These are phyloP conservation scores for Harpegnathos saltator DNA, from an alignment of 1,140 invertebrate species.

Conservation along the genomic window DNA sequence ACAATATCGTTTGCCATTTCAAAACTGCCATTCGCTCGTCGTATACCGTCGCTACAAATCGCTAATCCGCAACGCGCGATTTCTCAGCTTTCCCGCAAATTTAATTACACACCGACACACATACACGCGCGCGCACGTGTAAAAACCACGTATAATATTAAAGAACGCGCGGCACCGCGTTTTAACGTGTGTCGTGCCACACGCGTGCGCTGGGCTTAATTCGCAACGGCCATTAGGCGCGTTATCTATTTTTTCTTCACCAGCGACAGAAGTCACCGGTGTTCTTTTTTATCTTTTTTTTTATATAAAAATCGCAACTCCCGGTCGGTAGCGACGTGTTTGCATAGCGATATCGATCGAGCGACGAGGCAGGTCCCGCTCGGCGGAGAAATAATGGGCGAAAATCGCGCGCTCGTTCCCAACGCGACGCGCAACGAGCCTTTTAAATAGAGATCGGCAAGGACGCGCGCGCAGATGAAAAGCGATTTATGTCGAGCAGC, in stretches of 20 bases:
- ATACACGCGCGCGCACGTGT: too few species aligned
- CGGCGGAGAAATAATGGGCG: neutral
- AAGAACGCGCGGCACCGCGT: too few species aligned
- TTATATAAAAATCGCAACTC: constrained; percentile 26
- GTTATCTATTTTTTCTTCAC: neutral
- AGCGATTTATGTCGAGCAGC: constrained; percentile 27
- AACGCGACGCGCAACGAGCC: neutral
- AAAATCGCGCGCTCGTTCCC: neutral
- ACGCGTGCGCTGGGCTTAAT: neutral
- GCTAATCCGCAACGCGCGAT: neutral
- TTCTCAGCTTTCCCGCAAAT: neutral
- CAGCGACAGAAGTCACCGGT: neutral
- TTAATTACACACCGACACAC: neutral
- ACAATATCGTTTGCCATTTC: neutral
- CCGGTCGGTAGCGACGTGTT: neutral
- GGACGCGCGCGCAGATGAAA: too few species aligned
- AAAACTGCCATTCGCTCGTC: neutral
- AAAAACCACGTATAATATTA: neutral
- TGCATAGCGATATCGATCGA: constrained; percentile 25
- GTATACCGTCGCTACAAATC: neutral
- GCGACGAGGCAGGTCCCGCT: neutral
- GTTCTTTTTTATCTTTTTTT: too few species aligned
- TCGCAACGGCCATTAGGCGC: neutral
- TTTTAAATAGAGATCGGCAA: constrained; percentile 12
- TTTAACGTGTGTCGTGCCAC: too few species aligned